Percentiles rank a stretch among this genome's conserved stretches.
These are phyloP conservation scores for Aldrovandia affinis DNA, from an alignment of 2,797 vertebrate species.

Conservation along the genomic window DNA sequence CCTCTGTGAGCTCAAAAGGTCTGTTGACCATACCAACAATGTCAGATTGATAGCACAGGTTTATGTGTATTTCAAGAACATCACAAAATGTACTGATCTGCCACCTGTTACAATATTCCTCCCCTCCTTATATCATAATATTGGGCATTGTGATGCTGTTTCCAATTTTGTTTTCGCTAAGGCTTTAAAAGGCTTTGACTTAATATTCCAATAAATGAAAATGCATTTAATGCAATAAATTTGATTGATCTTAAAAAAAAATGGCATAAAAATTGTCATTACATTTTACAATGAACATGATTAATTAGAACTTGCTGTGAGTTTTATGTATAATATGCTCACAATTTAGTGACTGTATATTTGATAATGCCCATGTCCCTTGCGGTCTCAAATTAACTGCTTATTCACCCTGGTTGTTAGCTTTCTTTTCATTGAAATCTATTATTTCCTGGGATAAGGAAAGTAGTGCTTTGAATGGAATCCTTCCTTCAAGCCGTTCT, in stretches of 20 bases:
- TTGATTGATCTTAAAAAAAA: neutral
- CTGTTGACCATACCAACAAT: neutral
- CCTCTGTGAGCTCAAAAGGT: neutral
- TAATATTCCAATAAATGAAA: slow-evolving; percentile 8
- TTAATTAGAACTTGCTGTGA: neutral
- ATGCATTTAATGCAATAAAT: neutral
- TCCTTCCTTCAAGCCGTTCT: neutral
- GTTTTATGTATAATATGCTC: slow-evolving; percentile 10
- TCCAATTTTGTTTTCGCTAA: slow-evolving; percentile 20
- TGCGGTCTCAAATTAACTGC: neutral
- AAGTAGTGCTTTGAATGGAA: slow-evolving; percentile 14
- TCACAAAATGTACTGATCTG: neutral
- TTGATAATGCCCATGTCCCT: neutral
- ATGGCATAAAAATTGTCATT: neutral
- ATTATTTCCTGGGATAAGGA: neutral
- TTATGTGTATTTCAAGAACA: neutral
- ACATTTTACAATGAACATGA: neutral
- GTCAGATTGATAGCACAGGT: neutral
- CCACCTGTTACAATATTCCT: neutral
- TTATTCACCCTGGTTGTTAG: neutral
- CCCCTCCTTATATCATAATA: neutral
- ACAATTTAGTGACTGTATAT: slow-evolving; percentile 14
- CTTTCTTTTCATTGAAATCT: neutral
- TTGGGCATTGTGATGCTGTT: neutral
- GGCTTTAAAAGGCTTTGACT: neutral